Percentiles rank a stretch among this genome's conserved stretches.
phyloP scores from a whole-genome alignment of 2,888 invertebrate genomes.

The Schizaphis graminum region DNA sequence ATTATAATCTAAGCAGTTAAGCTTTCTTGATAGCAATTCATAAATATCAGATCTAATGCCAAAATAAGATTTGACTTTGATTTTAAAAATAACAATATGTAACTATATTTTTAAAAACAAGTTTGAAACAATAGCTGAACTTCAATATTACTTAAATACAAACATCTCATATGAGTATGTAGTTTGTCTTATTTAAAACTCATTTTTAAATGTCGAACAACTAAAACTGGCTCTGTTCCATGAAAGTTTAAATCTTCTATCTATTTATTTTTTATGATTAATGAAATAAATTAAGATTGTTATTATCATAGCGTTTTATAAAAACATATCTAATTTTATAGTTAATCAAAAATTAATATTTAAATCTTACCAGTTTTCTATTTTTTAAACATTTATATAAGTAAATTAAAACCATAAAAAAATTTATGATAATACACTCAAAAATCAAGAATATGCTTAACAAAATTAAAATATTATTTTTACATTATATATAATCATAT shows the following conservation, averaged over 20 bases:
- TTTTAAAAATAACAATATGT: slow-evolving; percentile 27
- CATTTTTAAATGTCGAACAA: background rate
- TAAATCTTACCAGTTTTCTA: background rate
- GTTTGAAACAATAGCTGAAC: background rate
- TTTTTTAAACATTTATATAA: background rate
- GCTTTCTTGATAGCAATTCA: background rate
- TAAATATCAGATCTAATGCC: slow-evolving; percentile 25
- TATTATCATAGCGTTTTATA: background rate
- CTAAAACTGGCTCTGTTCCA: slow-evolving; percentile 9
- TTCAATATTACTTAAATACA: background rate
- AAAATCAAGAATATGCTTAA: background rate
- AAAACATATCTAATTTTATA: background rate
- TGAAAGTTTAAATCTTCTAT: background rate
- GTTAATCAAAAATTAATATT: background rate
- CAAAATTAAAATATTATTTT: background rate
- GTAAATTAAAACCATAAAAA: background rate
- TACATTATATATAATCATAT: background rate
- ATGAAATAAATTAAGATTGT: background rate
- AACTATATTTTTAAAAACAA: background rate
- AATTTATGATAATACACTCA: background rate
- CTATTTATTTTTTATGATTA: background rate
- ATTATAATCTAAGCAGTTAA: slow-evolving; percentile 11
- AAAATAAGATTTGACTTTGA: background rate
- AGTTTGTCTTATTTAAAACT: background rate
- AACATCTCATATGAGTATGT: background rate